Conservation (phyloP, 1,140 invertebrate species). For the Drosophila arizonae region DNA sequence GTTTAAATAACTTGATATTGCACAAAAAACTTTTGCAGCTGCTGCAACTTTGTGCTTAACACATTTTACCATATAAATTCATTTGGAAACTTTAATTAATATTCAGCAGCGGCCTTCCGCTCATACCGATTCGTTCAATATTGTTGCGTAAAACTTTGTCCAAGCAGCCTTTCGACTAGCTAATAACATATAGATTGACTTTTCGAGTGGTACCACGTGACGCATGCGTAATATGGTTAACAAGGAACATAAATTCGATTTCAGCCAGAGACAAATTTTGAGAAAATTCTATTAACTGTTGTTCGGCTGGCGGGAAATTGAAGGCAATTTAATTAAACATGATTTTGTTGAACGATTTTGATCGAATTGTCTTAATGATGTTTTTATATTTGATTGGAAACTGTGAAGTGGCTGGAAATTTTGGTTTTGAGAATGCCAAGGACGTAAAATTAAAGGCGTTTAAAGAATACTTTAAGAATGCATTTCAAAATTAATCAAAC, state of each 20-base stretch:
- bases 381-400: too few relatives aligned
- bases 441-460: too few relatives aligned
- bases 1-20: slow-evolving; percentile 41
- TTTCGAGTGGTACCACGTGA: slow-evolving; percentile 22
- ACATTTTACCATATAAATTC: slow-evolving; percentile 39
- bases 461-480: too few relatives aligned
- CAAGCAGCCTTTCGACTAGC: background rate
- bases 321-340: too few relatives aligned
- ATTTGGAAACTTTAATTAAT: slow-evolving; percentile 57
- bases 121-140: background rate
- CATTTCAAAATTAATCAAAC: too few relatives aligned
- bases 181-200: slow-evolving; percentile 22
- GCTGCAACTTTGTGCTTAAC: slow-evolving; percentile 33
- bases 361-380: too few relatives aligned
- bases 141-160: slow-evolving; percentile 23
- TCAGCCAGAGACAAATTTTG: background rate
- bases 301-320: background rate
- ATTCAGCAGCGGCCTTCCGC: slow-evolving; percentile 16
- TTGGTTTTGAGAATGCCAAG: too few relatives aligned
- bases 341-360: too few relatives aligned
- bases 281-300: background rate
- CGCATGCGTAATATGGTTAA: slow-evolving; percentile 11
- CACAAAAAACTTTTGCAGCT: slow-evolving; percentile 29
- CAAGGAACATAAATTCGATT: background rate
- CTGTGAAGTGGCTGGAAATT: too few relatives aligned